phyloP scores from a whole-genome alignment of 2,888 invertebrate genomes.

The Trachelus stipa region DNA sequence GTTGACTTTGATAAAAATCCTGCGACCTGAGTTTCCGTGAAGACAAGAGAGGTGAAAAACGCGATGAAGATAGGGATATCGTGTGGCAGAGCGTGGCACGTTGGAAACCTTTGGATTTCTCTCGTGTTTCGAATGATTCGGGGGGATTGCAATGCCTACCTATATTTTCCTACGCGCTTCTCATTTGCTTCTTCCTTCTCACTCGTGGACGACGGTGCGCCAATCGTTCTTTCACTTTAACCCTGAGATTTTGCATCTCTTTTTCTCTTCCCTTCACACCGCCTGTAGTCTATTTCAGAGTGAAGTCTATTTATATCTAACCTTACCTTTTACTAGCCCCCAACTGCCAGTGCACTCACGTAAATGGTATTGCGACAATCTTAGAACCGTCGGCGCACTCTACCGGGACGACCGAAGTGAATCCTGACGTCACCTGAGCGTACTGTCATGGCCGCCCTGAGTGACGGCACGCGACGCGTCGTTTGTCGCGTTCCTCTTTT shows the following conservation, averaged over 20 bases:
- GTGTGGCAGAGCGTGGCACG: not conserved
- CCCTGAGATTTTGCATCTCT: not conserved
- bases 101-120: slow-evolving; percentile 27
- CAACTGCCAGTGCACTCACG: slow-evolving; percentile 38
- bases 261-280: not conserved
- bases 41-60: not conserved
- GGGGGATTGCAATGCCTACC: slow-evolving; percentile 30
- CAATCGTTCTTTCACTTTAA: not conserved
- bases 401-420: not conserved
- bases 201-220: not conserved
- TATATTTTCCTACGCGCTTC: not conserved
- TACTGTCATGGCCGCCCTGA: slow-evolving; percentile 17
- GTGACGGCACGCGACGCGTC: not conserved
- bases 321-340: slow-evolving; percentile 41
- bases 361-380: slow-evolving; percentile 21
- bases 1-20: not conserved
- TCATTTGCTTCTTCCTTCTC: not conserved
- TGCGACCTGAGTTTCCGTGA: not conserved
- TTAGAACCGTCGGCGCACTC: not conserved
- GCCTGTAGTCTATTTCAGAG: slow-evolving; percentile 41
- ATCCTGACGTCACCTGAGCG: not conserved
- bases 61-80: not conserved
- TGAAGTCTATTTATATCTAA: slow-evolving; percentile 41
- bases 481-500: not conserved
- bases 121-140: slow-evolving; percentile 39